phyloP scores from a whole-genome alignment of 2,797 vertebrate genomes.

The Peromyscus eremicus region DNA sequence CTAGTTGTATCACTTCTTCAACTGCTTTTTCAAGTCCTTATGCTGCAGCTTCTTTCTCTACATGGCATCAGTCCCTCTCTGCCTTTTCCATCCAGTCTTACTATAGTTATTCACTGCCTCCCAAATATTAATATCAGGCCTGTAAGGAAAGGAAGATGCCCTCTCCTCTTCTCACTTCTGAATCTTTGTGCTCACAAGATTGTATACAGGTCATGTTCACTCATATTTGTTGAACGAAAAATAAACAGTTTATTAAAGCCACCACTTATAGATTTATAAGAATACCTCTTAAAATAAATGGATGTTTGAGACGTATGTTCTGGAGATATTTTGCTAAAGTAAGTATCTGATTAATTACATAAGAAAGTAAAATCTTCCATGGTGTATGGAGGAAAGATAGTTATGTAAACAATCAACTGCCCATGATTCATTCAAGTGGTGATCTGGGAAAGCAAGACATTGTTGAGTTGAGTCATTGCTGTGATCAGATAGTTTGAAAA shows the following conservation, averaged over 20 bases:
- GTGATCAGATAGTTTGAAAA: not conserved
- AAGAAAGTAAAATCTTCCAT: not conserved
- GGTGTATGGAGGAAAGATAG: not conserved
- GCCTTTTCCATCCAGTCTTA: not conserved
- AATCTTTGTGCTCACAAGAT: not conserved
- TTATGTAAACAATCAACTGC: not conserved
- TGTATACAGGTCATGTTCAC: not conserved
- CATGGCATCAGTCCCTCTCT: not conserved
- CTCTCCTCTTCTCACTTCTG: not conserved
- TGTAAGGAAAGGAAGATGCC: not conserved
- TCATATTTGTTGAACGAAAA: not conserved
- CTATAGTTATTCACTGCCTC: not conserved
- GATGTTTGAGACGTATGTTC: not conserved
- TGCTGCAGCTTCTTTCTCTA: not conserved
- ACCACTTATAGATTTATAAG: not conserved
- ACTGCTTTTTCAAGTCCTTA: not conserved
- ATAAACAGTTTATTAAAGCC: not conserved
- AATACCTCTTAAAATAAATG: not conserved
- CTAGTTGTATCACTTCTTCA: not conserved
- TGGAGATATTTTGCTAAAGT: not conserved
- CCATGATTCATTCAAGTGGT: not conserved
- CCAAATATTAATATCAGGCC: not conserved
- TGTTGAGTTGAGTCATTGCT: constrained; percentile 1
- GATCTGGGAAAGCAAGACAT: not conserved
- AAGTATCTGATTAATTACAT: not conserved